Conservation (phyloP, 2,888 invertebrate genomes). For the Ephialtes manifestator region DNA sequence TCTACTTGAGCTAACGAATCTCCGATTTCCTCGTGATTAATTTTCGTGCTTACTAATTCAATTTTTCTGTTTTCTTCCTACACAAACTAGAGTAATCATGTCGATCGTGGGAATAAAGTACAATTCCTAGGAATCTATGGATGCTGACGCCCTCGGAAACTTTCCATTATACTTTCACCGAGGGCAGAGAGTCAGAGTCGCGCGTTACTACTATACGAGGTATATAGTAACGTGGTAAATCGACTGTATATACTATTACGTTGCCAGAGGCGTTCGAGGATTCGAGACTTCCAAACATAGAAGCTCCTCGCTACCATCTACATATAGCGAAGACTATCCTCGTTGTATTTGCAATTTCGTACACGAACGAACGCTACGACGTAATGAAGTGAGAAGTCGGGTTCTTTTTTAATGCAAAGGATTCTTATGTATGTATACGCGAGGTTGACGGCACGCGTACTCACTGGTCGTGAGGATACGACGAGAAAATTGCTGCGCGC, state of each 20-base stretch:
- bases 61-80: background rate
- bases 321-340: background rate
- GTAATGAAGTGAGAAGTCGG: background rate
- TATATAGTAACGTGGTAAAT: background rate
- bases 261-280: background rate
- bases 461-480: background rate
- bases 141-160: conserved; percentile 18
- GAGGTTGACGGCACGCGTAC: conserved; percentile 13
- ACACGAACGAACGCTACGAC: background rate
- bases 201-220: background rate
- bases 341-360: background rate
- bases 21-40: background rate
- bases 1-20: background rate
- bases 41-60: background rate
- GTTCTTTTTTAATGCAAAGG: background rate
- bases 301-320: conserved; percentile 2
- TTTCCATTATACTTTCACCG: conserved; percentile 44
- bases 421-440: conserved; percentile 6
- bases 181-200: background rate
- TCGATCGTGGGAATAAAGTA: conserved; percentile 6
- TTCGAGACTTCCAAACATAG: background rate
- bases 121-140: conserved; percentile 4
- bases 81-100: background rate
- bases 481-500: conserved; percentile 33
- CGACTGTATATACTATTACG: background rate